A percentile compares a stretch with the other conserved stretches of the same genome.
Conservation (phyloP, 1,140 invertebrate species). For the Diachasma alloeum region DNA sequence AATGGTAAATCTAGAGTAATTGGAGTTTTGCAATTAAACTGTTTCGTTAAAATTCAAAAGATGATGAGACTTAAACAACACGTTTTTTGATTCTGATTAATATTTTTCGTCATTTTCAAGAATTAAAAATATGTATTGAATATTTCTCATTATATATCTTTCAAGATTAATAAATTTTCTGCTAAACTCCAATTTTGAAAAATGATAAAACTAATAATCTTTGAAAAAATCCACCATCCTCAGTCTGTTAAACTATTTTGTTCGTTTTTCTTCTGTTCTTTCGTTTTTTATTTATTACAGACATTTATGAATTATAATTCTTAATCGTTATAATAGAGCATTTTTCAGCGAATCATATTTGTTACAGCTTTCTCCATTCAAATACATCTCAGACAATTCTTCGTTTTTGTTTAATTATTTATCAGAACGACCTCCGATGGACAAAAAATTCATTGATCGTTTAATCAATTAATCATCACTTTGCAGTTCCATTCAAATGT, state of each 20-base stretch:
- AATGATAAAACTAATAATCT: neutral
- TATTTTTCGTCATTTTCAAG: too few species aligned
- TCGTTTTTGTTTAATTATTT: slow-evolving; percentile 33
- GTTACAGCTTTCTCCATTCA: slow-evolving; percentile 27
- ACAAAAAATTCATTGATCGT: slow-evolving; percentile 27
- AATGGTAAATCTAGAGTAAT: neutral
- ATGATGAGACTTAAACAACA: neutral
- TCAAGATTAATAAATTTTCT: too few species aligned
- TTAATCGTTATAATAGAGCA: slow-evolving; percentile 58
- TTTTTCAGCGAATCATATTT: slow-evolving; percentile 52
- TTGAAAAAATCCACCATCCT: neutral
- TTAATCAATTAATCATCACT: neutral
- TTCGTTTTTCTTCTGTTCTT: slow-evolving; percentile 2
- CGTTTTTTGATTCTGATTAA: too few species aligned
- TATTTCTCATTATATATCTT: too few species aligned
- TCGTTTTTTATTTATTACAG: slow-evolving; percentile 63
- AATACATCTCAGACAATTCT: slow-evolving; percentile 19
- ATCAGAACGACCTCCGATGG: slow-evolving; percentile 49
- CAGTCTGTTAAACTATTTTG: neutral
- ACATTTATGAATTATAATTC: slow-evolving; percentile 61
- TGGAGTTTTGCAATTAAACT: neutral
- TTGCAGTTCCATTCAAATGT: slow-evolving; percentile 29
- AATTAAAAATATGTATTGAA: too few species aligned
- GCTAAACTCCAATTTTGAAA: neutral
- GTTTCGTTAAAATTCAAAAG: neutral